phyloP scores from a whole-genome alignment of 2,888 invertebrate genomes.

The Drosophila falleni region DNA sequence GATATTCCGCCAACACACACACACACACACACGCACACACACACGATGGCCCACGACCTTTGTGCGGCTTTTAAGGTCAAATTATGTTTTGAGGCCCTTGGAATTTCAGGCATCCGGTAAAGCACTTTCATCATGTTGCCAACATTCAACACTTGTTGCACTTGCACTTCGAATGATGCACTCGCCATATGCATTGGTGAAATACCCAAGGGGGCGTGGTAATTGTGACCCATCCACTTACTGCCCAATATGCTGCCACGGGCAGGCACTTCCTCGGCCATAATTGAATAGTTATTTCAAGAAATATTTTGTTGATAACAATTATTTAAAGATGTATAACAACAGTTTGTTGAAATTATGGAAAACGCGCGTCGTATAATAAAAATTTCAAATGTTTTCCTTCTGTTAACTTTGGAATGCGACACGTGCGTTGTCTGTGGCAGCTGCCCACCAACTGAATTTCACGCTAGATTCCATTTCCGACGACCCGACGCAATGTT shows the following conservation, averaged over 20 bases:
- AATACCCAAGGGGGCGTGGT: slow-evolving; percentile 7
- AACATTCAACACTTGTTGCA: slow-evolving; percentile 78
- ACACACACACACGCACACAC: slow-evolving; percentile 15
- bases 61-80: slow-evolving; percentile 63
- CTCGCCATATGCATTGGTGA: slow-evolving; percentile 48
- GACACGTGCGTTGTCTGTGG: slow-evolving; percentile 66
- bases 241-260: slow-evolving; percentile 88
- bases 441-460: slow-evolving; percentile 76
- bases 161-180: slow-evolving; percentile 56
- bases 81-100: slow-evolving; percentile 14
- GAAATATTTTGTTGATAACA: not conserved
- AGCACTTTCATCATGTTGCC: slow-evolving; percentile 40
- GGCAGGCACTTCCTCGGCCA: slow-evolving; percentile 87
- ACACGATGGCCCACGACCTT: slow-evolving; percentile 58
- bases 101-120: slow-evolving; percentile 16
- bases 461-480: slow-evolving; percentile 36
- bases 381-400: not conserved
- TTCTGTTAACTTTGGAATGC: slow-evolving; percentile 21
- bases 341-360: slow-evolving; percentile 15
- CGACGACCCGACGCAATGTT: slow-evolving; percentile 35
- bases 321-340: slow-evolving; percentile 3
- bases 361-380: slow-evolving; percentile 11
- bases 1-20: slow-evolving; percentile 39
- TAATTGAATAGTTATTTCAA: slow-evolving; percentile 42
- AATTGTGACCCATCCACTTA: slow-evolving; percentile 84